Evolutionary conservation across 2,113 vertebrate genomes (phyloP).

Genomic region (Epinephelus lanceolatus): DNA sequence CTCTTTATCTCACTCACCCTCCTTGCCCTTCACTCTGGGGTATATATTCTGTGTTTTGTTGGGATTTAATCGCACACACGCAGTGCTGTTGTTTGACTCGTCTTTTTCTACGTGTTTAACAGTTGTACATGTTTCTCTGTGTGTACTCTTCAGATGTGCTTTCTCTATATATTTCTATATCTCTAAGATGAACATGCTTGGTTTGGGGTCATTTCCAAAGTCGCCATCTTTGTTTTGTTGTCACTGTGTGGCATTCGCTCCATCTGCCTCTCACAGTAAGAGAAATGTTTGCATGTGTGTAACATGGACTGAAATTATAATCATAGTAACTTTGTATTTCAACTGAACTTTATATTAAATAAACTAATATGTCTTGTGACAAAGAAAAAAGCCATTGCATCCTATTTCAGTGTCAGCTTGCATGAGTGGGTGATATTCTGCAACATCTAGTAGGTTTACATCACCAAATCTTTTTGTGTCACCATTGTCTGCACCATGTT

Average conservation of each 20-base stretch:
- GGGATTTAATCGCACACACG: background rate
- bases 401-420: slow-evolving; percentile 71
- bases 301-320: slow-evolving; percentile 27
- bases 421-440: slow-evolving; percentile 50
- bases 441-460: background rate
- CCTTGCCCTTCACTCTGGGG: background rate
- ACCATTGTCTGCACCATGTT: background rate
- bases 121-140: slow-evolving; percentile 16
- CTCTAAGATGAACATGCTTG: slow-evolving; percentile 17
- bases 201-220: slow-evolving; percentile 38
- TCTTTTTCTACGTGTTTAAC: slow-evolving; percentile 12
- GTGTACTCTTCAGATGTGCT: slow-evolving; percentile 26
- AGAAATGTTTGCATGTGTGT: slow-evolving; percentile 62
- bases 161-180: slow-evolving; percentile 48
- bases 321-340: slow-evolving; percentile 64
- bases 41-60: slow-evolving; percentile 17
- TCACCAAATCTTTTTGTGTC: background rate
- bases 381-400: slow-evolving; percentile 62
- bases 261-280: slow-evolving; percentile 59
- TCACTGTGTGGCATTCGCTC: slow-evolving; percentile 37
- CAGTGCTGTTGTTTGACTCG: background rate
- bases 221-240: slow-evolving; percentile 51
- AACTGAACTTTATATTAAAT: slow-evolving; percentile 76
- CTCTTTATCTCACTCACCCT: slow-evolving; percentile 1
- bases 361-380: slow-evolving; percentile 70